Conservation (phyloP, 2,888 invertebrate species). For the Patella ulyssiponensis region DNA sequence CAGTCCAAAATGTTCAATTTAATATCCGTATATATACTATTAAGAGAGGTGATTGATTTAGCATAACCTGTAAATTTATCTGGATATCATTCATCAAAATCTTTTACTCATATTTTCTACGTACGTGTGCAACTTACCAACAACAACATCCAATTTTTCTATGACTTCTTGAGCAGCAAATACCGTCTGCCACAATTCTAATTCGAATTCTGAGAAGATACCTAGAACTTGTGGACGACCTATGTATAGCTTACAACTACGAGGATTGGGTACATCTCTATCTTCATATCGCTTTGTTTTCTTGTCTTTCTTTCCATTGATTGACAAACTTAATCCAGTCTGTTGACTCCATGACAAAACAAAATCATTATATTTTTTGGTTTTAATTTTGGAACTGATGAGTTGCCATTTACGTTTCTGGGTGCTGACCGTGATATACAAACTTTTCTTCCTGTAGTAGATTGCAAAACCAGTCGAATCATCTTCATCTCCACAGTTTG, state of each 20-base stretch:
- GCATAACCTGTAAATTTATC: too few relatives aligned
- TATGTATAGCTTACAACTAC: constrained; percentile 5
- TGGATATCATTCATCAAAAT: too few relatives aligned
- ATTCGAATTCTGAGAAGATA: constrained; percentile 24
- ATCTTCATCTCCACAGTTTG: constrained; percentile 40
- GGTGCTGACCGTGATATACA: constrained; percentile 44
- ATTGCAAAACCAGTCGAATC: constrained; percentile 40
- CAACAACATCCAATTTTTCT: constrained; percentile 28
- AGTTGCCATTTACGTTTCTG: constrained; percentile 38
- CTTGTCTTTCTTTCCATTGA: constrained; percentile 10
- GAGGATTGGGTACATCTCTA: constrained; percentile 9
- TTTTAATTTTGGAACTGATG: constrained; percentile 20
- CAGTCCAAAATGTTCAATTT: too few relatives aligned
- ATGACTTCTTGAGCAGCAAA: constrained; percentile 33
- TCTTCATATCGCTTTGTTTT: constrained; percentile 9
- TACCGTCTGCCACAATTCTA: constrained; percentile 35
- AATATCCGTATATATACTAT: too few relatives aligned
- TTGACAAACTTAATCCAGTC: constrained; percentile 20
- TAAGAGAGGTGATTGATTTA: too few relatives aligned
- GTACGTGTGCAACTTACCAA: constrained; percentile 27
- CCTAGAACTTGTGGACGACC: background rate
- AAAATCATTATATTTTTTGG: constrained; percentile 24
- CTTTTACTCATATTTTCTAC: too few relatives aligned
- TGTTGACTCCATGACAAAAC: constrained; percentile 39
- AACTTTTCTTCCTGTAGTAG: constrained; percentile 36